phyloP scores from a whole-genome alignment of 2,888 invertebrate species.

The Xylota segnis region DNA sequence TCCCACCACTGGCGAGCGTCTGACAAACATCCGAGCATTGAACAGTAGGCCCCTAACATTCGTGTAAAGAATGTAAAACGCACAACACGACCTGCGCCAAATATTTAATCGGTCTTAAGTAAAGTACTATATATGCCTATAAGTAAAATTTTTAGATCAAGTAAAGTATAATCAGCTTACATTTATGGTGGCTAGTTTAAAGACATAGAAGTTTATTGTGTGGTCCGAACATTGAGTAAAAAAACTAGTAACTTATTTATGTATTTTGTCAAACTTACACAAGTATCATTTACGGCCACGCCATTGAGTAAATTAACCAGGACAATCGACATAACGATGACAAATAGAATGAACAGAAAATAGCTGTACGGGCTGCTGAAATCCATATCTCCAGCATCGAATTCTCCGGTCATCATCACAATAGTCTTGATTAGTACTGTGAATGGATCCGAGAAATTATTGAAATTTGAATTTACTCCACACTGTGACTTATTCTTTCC shows the following conservation, averaged over 20 bases:
- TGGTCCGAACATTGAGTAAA: too few relatives aligned
- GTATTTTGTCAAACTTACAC: conserved; percentile 81
- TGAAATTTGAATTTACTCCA: conserved; percentile 85
- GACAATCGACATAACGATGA: conserved; percentile 93
- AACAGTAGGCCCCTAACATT: too few relatives aligned
- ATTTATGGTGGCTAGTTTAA: too few relatives aligned
- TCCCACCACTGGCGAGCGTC: too few relatives aligned
- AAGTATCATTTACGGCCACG: conserved; percentile 93
- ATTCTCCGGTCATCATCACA: conserved; percentile 94
- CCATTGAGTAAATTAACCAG: conserved; percentile 93
- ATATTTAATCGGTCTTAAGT: too few relatives aligned
- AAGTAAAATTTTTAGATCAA: too few relatives aligned
- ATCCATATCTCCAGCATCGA: conserved; percentile 92
- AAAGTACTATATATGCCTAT: too few relatives aligned
- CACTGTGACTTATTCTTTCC: conserved; percentile 83
- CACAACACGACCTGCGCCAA: too few relatives aligned
- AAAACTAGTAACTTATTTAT: background rate
- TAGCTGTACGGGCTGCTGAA: conserved; percentile 90
- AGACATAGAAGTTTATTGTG: too few relatives aligned
- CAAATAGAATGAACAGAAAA: conserved; percentile 91
- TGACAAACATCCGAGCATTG: too few relatives aligned
- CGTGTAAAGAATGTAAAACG: too few relatives aligned
- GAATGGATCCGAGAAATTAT: conserved; percentile 89
- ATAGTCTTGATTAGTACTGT: conserved; percentile 92
- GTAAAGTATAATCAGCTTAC: too few relatives aligned